A percentile compares a stretch with the other conserved stretches of the same genome.
Evolutionary conservation across 92 coral and sea anemone species (phyloP).

Genomic region (Meandrina meandrites): DNA sequence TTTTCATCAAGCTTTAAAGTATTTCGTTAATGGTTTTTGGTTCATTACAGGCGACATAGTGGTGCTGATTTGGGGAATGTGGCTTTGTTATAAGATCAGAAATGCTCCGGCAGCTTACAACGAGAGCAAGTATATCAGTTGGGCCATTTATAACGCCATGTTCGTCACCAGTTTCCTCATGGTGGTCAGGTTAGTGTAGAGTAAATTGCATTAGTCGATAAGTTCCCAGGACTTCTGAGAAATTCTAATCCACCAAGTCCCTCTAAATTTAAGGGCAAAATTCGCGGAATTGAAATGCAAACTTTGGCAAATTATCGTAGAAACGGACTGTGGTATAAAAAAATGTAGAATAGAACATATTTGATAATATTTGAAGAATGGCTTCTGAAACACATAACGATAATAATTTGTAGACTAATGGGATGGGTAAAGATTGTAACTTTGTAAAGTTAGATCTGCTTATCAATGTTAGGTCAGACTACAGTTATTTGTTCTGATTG

Average conservation of each 20-base stretch:
- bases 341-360: not conserved
- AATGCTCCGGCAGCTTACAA: conserved; percentile 89
- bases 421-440: not conserved
- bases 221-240: not conserved
- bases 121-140: conserved; percentile 90
- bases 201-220: too few relatives aligned
- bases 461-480: too few relatives aligned
- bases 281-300: too few relatives aligned
- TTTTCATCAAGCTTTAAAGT: too few relatives aligned
- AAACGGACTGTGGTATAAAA: not conserved
- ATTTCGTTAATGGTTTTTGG: too few relatives aligned
- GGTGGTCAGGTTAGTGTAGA: conserved; percentile 65
- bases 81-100: conserved; percentile 78
- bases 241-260: not conserved
- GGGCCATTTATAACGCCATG: conserved; percentile 94
- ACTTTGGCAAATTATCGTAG: not conserved
- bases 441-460: too few relatives aligned
- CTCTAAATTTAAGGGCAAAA: too few relatives aligned
- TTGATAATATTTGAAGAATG: not conserved
- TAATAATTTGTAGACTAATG: not conserved
- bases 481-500: not conserved
- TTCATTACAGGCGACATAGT: conserved; percentile 60
- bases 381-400: not conserved
- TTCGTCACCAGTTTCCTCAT: conserved; percentile 82
- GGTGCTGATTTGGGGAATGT: conserved; percentile 89